Evolutionary conservation across 2,888 invertebrate genomes (phyloP), one percentile per base, ranked within the genome.

Genomic region (Ligdia adustata): DNA sequence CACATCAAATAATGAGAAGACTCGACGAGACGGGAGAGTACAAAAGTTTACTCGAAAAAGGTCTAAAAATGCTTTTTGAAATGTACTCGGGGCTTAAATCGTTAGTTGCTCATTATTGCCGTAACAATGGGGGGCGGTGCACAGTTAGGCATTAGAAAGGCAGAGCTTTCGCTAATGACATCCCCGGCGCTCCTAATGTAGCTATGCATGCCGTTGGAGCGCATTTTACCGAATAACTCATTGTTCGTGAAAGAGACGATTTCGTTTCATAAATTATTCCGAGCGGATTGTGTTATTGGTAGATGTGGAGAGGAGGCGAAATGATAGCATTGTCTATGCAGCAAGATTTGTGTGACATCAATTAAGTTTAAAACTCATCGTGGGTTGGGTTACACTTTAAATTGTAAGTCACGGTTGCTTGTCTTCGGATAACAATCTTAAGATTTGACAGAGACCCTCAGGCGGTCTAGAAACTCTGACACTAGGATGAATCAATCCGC

Each of bases 81-180:
- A 55, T 66, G 62, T 69, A 67, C 72, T 71, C 64, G 7, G 65
- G 62, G 74, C 72, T 79, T 75, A 66, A 80, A 83, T 86, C 82
- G 84, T 82, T 84, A 81, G 82, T 84, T 79, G 79, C 82, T 88
- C 87, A 86, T 88, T 88, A 87, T 79, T 75, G 67, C 69, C 64
- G 66, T 62, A 78, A 88, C 86, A 88, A 87, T 86, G 76, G 82
- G 71, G 70, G 81, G 83, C 81, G 81, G 80, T 62, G 72, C 79
- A 67, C 84, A 76, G 82, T 86, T 87, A 86, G 85, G 85, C 85
- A 87, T 87, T 89, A 89, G 88, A 88, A 87, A 87, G 85, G 83
- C 78, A 72, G 64, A 69, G 76, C 75, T 72, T 75, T 80, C 85
- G 75, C 84, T 89, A 89, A 89, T 88, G 88, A 88, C 84, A 79